Evolutionary conservation across 1,140 invertebrate genomes (phyloP).

Genomic region (Hydropsyche tenuis): DNA sequence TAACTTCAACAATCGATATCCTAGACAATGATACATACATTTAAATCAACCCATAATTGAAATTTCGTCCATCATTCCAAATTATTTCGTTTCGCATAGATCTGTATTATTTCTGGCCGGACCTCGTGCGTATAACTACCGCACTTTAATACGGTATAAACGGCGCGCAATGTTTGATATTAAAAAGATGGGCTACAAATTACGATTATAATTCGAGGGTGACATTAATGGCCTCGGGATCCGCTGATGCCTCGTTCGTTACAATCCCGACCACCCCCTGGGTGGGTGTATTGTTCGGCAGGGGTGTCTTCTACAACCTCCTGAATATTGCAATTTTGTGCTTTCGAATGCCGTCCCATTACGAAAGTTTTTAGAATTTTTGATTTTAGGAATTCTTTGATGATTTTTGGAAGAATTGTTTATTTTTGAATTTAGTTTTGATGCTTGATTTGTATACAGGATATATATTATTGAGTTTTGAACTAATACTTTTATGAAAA

Average conservation of each 20-base stretch:
- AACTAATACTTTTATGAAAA: no score
- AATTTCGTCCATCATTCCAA: no score
- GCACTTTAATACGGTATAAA: conserved; percentile 38
- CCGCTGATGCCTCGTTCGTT: conserved; percentile 46
- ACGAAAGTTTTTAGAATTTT: no score
- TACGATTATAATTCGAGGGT: conserved; percentile 51
- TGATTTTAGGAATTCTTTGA: no score
- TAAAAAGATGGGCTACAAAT: conserved; percentile 51
- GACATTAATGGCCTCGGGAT: conserved; percentile 50
- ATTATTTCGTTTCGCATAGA: background rate
- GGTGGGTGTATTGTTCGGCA: background rate
- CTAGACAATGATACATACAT: no score
- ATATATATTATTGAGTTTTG: no score
- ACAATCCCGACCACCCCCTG: background rate
- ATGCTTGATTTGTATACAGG: no score
- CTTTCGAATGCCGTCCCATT: no score
- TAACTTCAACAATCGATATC: no score
- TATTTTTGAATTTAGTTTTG: no score
- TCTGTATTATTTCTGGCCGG: conserved; percentile 40
- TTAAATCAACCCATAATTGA: no score
- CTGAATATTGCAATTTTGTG: conserved; percentile 20
- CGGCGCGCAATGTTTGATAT: conserved; percentile 50
- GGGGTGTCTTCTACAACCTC: conserved; percentile 6
- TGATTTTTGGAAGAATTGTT: no score
- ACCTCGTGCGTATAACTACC: conserved; percentile 34